Percentiles rank a stretch among this genome's conserved stretches.
phyloP scores from a whole-genome alignment of 2,888 invertebrate species.

The Odontocolon sp. region DNA sequence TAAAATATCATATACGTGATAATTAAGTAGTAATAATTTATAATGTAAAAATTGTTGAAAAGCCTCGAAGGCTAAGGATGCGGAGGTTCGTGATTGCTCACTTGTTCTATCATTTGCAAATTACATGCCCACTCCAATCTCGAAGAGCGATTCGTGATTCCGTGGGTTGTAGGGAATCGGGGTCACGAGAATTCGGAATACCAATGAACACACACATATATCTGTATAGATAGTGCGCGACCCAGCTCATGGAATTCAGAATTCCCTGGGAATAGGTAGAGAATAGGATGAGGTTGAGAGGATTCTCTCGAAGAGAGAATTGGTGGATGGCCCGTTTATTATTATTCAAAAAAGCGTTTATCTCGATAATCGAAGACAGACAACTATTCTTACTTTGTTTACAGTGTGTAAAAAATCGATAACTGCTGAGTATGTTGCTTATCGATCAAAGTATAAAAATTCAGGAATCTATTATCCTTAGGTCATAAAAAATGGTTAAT shows the following conservation, averaged over 20 bases:
- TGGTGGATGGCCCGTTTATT: conserved; percentile 50
- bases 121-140: conserved; percentile 40
- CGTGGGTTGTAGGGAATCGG: conserved; percentile 44
- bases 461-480: too few species aligned
- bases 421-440: not conserved
- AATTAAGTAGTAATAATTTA: conserved; percentile 11
- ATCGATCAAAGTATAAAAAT: too few species aligned
- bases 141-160: conserved; percentile 52
- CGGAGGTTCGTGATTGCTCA: conserved; percentile 22
- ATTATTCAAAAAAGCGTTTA: conserved; percentile 52
- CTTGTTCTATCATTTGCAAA: conserved; percentile 28
- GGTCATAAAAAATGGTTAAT: too few species aligned
- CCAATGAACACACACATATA: conserved; percentile 46
- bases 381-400: not conserved
- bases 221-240: not conserved
- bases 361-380: conserved; percentile 12
- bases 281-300: not conserved
- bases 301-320: conserved; percentile 42
- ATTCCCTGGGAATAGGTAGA: conserved; percentile 45
- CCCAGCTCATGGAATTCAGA: conserved; percentile 47
- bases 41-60: conserved; percentile 28
- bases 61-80: not conserved
- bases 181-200: conserved; percentile 61
- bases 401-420: not conserved
- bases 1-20: not conserved